Base-by-base conservation (phyloP, 2,113 vertebrate genomes). In the Pomatorhinus ruficollis region DNA sequence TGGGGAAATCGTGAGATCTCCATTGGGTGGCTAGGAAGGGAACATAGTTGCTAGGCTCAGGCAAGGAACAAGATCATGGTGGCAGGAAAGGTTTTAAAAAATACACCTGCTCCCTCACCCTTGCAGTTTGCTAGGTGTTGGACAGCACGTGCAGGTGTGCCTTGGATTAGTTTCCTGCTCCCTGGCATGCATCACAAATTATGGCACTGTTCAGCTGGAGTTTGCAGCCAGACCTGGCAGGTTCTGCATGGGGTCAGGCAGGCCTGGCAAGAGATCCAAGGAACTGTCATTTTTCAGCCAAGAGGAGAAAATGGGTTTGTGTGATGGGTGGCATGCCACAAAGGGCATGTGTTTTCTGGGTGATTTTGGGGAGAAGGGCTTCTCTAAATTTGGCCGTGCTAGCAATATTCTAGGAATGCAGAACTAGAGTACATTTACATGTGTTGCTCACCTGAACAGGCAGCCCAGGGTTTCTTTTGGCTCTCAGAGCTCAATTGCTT, bases 161-260 rank as follows among this genome's bases (percentile, higher is more conserved):
- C 64, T 44, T 17, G 50, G 33, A 59, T 83, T 33, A 88, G 50
- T 40, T 70, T 54, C 79, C 63, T 12, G 5, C 59, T 69, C 61
- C 54, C 54, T 28, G 50, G n/a, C 3, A 17, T 12, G 30, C 87
- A 20, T 53, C 56, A 30, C 9, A 3, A 21, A 75, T 42, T 6
- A 3, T 2, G 39, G 64, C 52, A 31, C 52, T 17, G 50, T 21
- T 49, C 16, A 0, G 3, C 30, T 45, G 0, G 8, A n/a, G 71
- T 76, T 80, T 27, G 30, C 35, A 77, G 56, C 88, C 79, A 49
- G 79, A 69, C n/a, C 79, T 50, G 88, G 57, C 75, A 30, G n/a
- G 10, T 68, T 25, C 70, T 64, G 63, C 9, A 0, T 24, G 37
- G 75, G 84, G 81, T 87, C 64, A 39, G 90, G 64, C 60, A 78